Evolutionary conservation across 2,888 invertebrate species (phyloP).

Genomic region (Rhamphomyia laevipes): DNA sequence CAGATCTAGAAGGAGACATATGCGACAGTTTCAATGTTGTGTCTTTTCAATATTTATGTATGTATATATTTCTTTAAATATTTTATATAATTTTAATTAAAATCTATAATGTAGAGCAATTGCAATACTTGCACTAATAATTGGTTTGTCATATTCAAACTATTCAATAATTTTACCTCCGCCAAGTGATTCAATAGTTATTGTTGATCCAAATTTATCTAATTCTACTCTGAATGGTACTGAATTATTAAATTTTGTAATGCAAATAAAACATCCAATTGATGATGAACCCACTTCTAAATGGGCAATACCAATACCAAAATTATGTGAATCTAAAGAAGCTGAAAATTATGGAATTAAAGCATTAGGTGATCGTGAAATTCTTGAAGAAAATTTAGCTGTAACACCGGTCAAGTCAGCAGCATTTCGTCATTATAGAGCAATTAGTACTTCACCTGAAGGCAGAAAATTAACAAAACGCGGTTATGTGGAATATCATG

Average conservation of each 20-base stretch:
- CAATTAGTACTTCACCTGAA: conserved; percentile 48
- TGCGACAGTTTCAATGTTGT: conserved; percentile 56
- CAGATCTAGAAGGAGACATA: conserved; percentile 35
- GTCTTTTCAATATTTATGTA: conserved; percentile 57
- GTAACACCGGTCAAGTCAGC: conserved; percentile 46
- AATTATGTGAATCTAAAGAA: conserved; percentile 34
- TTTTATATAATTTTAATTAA: background rate
- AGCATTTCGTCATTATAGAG: conserved; percentile 57
- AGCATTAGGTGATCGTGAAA: conserved; percentile 44
- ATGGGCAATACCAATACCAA: conserved; percentile 14
- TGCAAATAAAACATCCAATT: conserved; percentile 11
- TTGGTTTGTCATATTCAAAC: conserved; percentile 15
- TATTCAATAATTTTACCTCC: conserved; percentile 5
- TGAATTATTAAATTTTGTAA: conserved; percentile 8
- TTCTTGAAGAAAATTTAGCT: conserved; percentile 41
- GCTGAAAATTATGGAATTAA: conserved; percentile 46
- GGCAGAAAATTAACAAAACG: conserved; percentile 51
- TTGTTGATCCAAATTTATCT: background rate
- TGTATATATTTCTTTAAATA: conserved; percentile 34
- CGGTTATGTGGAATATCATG: conserved; percentile 57
- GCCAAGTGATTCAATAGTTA: conserved; percentile 1
- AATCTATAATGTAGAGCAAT: conserved; percentile 13
- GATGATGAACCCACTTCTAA: conserved; percentile 12
- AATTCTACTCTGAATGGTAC: conserved; percentile 8
- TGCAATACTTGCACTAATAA: conserved; percentile 15